Base-by-base conservation (phyloP, 2,888 invertebrate genomes). In the Gisinianus flammeolus region DNA sequence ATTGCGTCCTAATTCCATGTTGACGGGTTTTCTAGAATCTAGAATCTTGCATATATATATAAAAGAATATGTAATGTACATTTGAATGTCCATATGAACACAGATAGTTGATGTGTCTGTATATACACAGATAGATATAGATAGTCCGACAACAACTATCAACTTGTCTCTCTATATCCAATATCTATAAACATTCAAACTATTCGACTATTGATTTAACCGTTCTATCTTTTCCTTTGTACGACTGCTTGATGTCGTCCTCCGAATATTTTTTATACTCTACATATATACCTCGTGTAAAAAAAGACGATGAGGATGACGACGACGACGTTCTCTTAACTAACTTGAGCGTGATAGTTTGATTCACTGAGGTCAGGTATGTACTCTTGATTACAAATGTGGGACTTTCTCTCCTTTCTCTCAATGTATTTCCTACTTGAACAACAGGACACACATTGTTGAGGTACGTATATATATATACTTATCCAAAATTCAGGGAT, bases 1-100 rank as follows among this genome's bases (percentile, higher is more conserved):
- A 77, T 70, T 77, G 70, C 70, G 77, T 77, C 70, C 77, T 77
- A 77, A 77, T 77, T 77, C 77, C 33, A 62, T 69, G 69, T 64
- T 64, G 77, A 77, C 77, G 77, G 70, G 58, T 64, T 76, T 76
- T 69, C 74, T 74, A 66, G 8, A 16, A 16, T 44, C 44, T 44
- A 44, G 16, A 16, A 16, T 44, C 44, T 44, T 16, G 44, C 8
- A 16, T 44, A 12, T 44, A 44, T 1, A 44, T 35, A 12, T 35
- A 44, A n/a, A n/a, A n/a, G n/a, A n/a, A n/a, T n/a, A n/a, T n/a
- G n/a, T n/a, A n/a, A n/a, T n/a, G n/a, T n/a, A n/a, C n/a, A n/a
- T n/a, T n/a, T n/a, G n/a, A n/a, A n/a, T n/a, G n/a, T n/a, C n/a
- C n/a, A n/a, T n/a, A n/a, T n/a, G n/a, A n/a, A n/a, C n/a, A n/a